Evolutionary conservation across 2,113 vertebrate genomes (phyloP), one percentile per base, ranked within the genome.

Genomic region (Cichladusa arquata): DNA sequence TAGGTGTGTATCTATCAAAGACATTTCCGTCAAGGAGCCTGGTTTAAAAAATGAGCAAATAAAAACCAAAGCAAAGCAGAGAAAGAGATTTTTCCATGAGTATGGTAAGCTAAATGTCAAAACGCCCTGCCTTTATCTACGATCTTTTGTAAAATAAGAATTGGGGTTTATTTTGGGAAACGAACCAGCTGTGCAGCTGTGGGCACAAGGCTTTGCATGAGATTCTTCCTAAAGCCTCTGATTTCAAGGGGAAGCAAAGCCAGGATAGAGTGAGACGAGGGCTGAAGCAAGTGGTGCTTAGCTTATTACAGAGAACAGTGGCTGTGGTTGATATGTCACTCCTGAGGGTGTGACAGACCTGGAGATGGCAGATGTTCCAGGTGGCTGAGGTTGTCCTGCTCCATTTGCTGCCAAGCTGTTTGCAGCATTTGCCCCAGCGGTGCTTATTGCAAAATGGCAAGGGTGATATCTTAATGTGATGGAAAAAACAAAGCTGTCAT

Each of bases 321-420:
- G 14, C n/a, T 53, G 48, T 80, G 74, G 70, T 33, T 66, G 84
- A 64, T 72, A 8, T 3, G 44, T 44, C 15, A 12, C 66, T 94
- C 73, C 92, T n/a, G 88, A 53, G 90, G 66, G 40, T 61, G 85
- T 69, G 78, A 79, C 57, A 72, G 78, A 56, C 62, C 70, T 6
- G 8, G 72, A 12, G 64, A 44, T 86, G 72, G 93, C 93, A 95
- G 92, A 85, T 93, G 88, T 78, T 94, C 48, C 74, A 72, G 90
- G 69, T 90, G 92, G 58, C 81, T 61, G 74, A 82, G 92, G 81
- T 92, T 89, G 74, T 66, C 36, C 33, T 61, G 78, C 90, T 94
- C 90, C 74, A 82, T 94, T 96, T 95, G 70, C 85, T 93, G 74
- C 90, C 90, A 82, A 76, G 85, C 95, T 96, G 81, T 76, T 91